Conservation (phyloP, 2,113 vertebrate species). For the Gymnorhina tibicen region DNA sequence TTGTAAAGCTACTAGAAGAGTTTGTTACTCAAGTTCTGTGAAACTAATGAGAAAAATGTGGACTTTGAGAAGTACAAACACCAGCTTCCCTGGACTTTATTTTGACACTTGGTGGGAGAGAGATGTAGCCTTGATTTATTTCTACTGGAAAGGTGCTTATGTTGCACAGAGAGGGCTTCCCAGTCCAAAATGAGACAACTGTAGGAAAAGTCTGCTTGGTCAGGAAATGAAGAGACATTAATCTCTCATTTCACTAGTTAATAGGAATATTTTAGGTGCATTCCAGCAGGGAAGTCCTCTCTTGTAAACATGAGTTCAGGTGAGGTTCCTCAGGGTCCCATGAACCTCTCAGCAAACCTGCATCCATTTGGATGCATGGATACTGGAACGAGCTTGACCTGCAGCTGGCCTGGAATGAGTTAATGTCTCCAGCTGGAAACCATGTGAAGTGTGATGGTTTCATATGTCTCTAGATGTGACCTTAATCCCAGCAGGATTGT, state of each 20-base stretch:
- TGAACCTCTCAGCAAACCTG: background rate
- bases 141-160: background rate
- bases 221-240: background rate
- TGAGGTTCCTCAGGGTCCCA: background rate
- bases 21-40: background rate
- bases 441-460: background rate
- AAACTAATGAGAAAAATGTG: slow-evolving; percentile 22
- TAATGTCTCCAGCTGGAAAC: background rate
- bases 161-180: background rate
- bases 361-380: background rate
- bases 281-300: background rate
- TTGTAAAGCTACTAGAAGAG: background rate
- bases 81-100: background rate
- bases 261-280: background rate
- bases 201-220: background rate
- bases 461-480: background rate
- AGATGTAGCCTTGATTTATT: background rate
- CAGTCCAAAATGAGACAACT: background rate
- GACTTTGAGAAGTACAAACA: background rate
- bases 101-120: background rate
- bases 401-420: background rate
- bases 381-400: background rate
- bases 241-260: background rate
- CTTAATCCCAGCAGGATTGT: background rate
- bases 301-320: background rate